Conservation (phyloP, 2,797 vertebrate genomes). For the Alcedo atthis region DNA sequence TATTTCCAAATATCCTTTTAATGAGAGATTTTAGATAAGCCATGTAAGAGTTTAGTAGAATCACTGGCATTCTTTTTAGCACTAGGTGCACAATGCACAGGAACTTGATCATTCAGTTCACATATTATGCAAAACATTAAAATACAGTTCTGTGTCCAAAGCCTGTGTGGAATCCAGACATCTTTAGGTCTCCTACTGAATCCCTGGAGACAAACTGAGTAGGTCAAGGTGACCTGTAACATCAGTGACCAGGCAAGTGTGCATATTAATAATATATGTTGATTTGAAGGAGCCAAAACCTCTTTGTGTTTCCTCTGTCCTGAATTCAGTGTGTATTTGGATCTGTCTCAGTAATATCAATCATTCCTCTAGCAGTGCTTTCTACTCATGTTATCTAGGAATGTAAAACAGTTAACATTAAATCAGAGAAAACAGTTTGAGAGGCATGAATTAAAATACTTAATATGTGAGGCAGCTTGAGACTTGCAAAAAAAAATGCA, state of each 20-base stretch:
- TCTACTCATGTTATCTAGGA: constrained; percentile 49
- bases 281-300: not conserved
- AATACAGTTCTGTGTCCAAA: not conserved
- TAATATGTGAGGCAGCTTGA: constrained; percentile 30
- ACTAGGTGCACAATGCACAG: not conserved
- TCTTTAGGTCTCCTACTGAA: not conserved
- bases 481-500: constrained; percentile 28
- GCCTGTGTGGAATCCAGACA: not conserved
- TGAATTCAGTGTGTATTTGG: constrained; percentile 35
- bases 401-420: constrained; percentile 58
- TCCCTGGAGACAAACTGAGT: not conserved
- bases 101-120: not conserved
- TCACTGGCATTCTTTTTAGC: not conserved
- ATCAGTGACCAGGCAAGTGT: not conserved
- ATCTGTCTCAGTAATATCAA: constrained; percentile 45
- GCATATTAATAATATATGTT: not conserved
- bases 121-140: not conserved
- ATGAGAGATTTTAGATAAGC: not conserved
- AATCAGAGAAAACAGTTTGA: constrained; percentile 65
- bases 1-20: not conserved
- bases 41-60: not conserved
- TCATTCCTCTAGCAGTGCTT: constrained; percentile 44
- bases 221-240: not conserved
- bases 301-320: not conserved
- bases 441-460: constrained; percentile 57